Base-by-base conservation (phyloP, 1,140 invertebrate genomes). In the Conus ventricosus region DNA sequence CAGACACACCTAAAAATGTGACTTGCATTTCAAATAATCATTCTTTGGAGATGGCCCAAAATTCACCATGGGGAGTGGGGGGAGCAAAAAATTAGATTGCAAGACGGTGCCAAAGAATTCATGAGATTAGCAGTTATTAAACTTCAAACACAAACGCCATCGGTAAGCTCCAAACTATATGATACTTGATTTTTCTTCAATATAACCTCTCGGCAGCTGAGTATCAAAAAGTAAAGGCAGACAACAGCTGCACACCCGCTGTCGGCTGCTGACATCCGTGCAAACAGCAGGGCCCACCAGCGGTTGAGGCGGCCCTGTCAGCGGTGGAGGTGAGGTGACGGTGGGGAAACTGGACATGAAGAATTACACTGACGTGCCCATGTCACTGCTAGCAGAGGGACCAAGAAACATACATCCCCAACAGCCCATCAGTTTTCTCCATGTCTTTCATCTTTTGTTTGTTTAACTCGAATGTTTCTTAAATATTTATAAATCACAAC, bases 311-410 rank as follows among this genome's bases (percentile, higher is more conserved):
- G 15, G 67, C 17, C 67, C 23, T 63, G 67, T n/a, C 67, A 10
- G 67, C 67, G 67, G 4, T 71, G 67, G 67, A 71, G 67, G 11
- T 71, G 11, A 0, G 11, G 7, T 60, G 67, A 71, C 15, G 39
- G 39, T 39, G 25, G 39, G n/a, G 55, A 71, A 76, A n/a, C 54
- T 80, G 25, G 15, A 17, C 17, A 54, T 89, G 13, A 53, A 27
- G n/a, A 75, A 55, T 88, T 91, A 92, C 84, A 92, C 91, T 63
- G 91, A 92, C 60, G 90, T 91, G 82, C 92, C 92, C 63, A 87
- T 54, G 87, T 92, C 92, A 92, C 90, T 92, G 57, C 86, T 91
- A 27, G 90, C 89, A 78, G 91, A 92, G 63, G 90, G 75, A 54
- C 89, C 89, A 91, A 92, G 90, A 91, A 92, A 85, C 57, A 88